Percentiles rank a stretch among this genome's conserved stretches.
Conservation (phyloP, 2,113 vertebrate species). For the Anser brachyrhynchus region DNA sequence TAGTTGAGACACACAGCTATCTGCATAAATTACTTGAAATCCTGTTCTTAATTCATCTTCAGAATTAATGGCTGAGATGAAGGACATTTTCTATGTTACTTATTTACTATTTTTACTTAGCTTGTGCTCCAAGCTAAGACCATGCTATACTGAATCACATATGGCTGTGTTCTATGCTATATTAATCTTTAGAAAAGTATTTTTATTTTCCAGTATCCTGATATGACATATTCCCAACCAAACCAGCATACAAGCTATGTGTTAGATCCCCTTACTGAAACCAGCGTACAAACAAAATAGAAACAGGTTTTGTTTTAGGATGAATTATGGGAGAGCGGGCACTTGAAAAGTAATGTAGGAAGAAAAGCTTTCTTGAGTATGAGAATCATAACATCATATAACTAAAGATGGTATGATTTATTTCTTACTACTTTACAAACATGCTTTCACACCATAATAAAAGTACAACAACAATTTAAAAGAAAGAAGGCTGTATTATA, state of each 20-base stretch:
- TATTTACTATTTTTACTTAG: not conserved
- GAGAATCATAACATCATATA: not conserved
- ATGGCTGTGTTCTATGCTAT: not conserved
- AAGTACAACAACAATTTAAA: not conserved
- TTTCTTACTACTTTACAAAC: not conserved
- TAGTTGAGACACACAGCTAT: not conserved
- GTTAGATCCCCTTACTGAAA: not conserved
- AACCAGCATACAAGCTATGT: not conserved
- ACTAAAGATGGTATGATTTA: not conserved
- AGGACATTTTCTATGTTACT: not conserved
- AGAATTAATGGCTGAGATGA: not conserved
- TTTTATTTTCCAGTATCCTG: conserved; percentile 8
- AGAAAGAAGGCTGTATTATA: not conserved
- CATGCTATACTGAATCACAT: not conserved
- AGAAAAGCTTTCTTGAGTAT: not conserved
- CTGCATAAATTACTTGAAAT: not conserved
- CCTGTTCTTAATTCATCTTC: not conserved
- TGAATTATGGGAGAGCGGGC: not conserved
- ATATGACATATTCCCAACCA: not conserved
- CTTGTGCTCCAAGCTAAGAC: not conserved
- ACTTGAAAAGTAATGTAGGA: not conserved
- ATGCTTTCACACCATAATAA: not conserved
- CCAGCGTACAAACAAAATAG: not conserved
- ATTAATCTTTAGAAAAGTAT: not conserved
- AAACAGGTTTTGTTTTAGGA: not conserved